These are phyloP conservation scores for Mesoclemmys tuberculata DNA, from an alignment of 2,113 vertebrate genomes.

Conservation along the genomic window DNA sequence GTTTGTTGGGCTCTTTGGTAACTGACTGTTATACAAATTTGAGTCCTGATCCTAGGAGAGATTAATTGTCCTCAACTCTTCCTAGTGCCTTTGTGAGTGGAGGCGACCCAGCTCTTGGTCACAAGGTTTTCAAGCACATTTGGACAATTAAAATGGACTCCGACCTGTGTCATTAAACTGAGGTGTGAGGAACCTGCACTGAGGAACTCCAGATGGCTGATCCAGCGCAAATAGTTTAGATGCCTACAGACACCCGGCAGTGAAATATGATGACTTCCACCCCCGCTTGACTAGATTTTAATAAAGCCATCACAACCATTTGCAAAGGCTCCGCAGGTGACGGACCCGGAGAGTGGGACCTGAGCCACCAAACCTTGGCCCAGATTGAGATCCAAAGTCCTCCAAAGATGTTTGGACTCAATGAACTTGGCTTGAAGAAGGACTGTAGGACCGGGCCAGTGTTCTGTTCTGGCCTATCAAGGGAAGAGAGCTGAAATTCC, in stretches of 20 bases:
- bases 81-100: background rate
- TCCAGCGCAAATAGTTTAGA: background rate
- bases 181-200: background rate
- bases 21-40: background rate
- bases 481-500: background rate
- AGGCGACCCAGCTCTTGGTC: too few species aligned
- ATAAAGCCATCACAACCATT: background rate
- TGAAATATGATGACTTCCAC: background rate
- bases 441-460: background rate
- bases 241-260: background rate
- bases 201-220: background rate
- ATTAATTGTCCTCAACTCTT: background rate
- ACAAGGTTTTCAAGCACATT: background rate
- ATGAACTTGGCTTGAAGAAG: background rate
- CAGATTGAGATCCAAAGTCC: background rate
- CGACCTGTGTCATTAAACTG: background rate
- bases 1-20: background rate
- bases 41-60: background rate
- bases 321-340: background rate
- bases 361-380: background rate
- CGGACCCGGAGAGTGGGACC: background rate
- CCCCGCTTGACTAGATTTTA: too few species aligned
- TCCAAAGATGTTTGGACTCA: background rate
- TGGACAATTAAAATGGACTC: background rate
- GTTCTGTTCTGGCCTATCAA: background rate